Evolutionary conservation across 2,797 vertebrate species (phyloP).

Genomic region (Halcyon chelicuti): DNA sequence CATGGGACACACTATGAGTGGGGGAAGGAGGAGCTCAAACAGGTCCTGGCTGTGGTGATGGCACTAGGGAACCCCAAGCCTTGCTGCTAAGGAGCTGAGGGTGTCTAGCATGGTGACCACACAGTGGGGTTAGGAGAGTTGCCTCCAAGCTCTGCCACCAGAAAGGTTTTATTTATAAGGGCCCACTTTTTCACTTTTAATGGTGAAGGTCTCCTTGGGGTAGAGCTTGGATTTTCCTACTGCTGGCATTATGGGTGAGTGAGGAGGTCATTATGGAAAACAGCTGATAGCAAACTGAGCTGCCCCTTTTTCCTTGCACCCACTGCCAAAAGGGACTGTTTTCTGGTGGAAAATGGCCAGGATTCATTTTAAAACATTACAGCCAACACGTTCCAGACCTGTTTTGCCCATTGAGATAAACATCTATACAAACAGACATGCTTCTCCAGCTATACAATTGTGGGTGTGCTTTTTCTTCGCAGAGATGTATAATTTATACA

Average conservation of each 20-base stretch:
- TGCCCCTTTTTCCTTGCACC: neutral
- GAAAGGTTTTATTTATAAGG: neutral
- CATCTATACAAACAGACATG: neutral
- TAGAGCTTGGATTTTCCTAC: neutral
- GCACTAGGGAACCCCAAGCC: neutral
- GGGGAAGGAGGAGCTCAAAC: neutral
- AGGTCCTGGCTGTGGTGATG: neutral
- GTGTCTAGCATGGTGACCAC: neutral
- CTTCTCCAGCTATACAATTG: neutral
- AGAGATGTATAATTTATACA: neutral
- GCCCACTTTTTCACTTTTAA: neutral
- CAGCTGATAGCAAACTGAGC: neutral
- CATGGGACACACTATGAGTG: rapidly evolving
- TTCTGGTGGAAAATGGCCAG: neutral
- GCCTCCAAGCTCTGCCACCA: neutral
- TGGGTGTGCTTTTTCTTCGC: neutral
- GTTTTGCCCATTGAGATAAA: neutral
- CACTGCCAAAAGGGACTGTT: neutral
- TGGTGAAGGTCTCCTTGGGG: neutral
- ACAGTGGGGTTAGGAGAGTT: neutral
- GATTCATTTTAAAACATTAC: neutral
- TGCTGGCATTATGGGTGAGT: neutral
- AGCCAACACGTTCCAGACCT: neutral
- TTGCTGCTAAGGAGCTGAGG: neutral
- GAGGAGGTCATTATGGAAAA: neutral